Percentiles rank a stretch among this genome's conserved stretches.
phyloP scores from a whole-genome alignment of 2,888 invertebrate species.

The Limnephilus marmoratus region DNA sequence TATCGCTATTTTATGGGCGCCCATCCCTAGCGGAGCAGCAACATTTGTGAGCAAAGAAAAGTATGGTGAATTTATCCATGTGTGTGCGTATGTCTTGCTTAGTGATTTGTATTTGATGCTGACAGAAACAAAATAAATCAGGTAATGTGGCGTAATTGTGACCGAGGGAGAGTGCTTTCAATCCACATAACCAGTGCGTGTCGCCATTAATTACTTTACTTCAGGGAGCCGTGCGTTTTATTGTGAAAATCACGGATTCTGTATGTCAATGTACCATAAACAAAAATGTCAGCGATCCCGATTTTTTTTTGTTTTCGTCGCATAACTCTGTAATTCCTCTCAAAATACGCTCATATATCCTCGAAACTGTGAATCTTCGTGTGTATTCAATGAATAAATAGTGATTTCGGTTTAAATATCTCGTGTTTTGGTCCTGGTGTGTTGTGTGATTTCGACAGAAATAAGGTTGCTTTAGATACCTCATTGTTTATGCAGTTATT shows the following conservation, averaged over 20 bases:
- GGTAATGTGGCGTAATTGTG: conserved; percentile 67
- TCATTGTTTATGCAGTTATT: conserved; percentile 61
- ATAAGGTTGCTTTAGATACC: conserved; percentile 50
- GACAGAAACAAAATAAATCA: conserved; percentile 77
- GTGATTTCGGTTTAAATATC: conserved; percentile 26
- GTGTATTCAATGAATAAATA: conserved; percentile 20
- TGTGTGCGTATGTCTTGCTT: conserved; percentile 76
- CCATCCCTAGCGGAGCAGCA: conserved; percentile 52
- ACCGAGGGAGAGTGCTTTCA: conserved; percentile 69
- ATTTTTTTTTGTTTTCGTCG: conserved; percentile 74
- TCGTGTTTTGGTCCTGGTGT: conserved; percentile 19
- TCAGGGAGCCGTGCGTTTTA: conserved; percentile 38
- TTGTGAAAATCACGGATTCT: conserved; percentile 53
- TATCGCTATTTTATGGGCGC: conserved; percentile 42
- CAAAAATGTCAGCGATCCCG: conserved; percentile 80
- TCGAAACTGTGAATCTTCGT: conserved; percentile 27
- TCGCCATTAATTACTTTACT: conserved; percentile 30
- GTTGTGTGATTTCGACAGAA: conserved; percentile 44
- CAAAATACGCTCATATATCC: conserved; percentile 36
- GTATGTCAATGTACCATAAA: conserved; percentile 77
- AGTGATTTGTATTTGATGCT: conserved; percentile 79
- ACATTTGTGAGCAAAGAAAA: conserved; percentile 56
- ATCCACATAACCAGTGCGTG: conserved; percentile 68
- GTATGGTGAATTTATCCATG: conserved; percentile 67
- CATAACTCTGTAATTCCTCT: conserved; percentile 58